Evolutionary conservation across 2,797 vertebrate species (phyloP).

Genomic region (Ceyx erithaca): DNA sequence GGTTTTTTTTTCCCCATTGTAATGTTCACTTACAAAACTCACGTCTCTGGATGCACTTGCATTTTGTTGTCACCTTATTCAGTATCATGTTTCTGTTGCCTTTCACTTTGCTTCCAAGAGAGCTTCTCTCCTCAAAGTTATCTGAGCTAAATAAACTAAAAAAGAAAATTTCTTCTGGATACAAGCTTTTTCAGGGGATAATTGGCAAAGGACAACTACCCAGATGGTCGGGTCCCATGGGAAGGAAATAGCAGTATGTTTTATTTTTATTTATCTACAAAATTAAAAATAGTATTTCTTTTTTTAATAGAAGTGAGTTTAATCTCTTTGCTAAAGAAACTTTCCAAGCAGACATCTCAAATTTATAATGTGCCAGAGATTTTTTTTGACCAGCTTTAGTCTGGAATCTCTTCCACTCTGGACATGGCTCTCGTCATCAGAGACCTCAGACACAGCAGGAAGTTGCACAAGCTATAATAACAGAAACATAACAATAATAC

Average conservation of each 20-base stretch:
- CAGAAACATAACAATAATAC: accelerated
- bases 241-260: background rate
- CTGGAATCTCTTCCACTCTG: background rate
- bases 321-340: background rate
- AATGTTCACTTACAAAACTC: background rate
- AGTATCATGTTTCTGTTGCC: background rate
- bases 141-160: background rate
- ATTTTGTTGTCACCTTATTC: background rate
- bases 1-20: too few species aligned
- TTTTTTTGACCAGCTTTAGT: background rate
- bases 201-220: background rate
- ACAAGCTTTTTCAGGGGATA: background rate
- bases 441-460: background rate
- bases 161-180: background rate
- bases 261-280: background rate
- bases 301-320: background rate
- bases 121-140: background rate
- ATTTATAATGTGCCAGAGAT: background rate
- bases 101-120: background rate
- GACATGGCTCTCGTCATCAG: background rate
- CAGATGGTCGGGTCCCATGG: background rate
- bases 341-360: too few species aligned
- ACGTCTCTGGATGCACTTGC: background rate
- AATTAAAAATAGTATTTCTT: background rate
- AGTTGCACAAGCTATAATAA: accelerated